Conservation (phyloP, 2,797 vertebrate genomes). For the Orestias chungarensis region DNA sequence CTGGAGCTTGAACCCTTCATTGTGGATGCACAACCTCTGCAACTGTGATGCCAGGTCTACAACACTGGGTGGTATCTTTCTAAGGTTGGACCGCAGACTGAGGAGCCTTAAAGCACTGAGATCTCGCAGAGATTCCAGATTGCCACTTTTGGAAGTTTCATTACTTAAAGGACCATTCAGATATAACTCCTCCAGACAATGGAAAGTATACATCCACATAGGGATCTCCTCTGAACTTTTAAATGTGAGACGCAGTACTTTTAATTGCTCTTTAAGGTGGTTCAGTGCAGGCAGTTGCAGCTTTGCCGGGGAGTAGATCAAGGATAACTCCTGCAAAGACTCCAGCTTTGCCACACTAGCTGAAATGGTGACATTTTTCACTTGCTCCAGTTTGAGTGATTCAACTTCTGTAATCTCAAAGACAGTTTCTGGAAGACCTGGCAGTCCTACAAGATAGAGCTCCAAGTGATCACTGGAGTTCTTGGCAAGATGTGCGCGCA, state of each 20-base stretch:
- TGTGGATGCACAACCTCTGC: slow-evolving; percentile 82
- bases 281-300: slow-evolving; percentile 83
- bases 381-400: slow-evolving; percentile 86
- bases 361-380: slow-evolving; percentile 84
- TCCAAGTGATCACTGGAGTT: slow-evolving; percentile 81
- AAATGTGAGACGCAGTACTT: slow-evolving; percentile 83
- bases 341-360: slow-evolving; percentile 79
- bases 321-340: slow-evolving; percentile 83
- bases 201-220: slow-evolving; percentile 86
- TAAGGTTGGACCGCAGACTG: slow-evolving; percentile 79
- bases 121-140: slow-evolving; percentile 84
- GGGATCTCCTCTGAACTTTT: slow-evolving; percentile 84
- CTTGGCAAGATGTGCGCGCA: slow-evolving; percentile 80
- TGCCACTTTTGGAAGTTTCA: slow-evolving; percentile 78
- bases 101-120: slow-evolving; percentile 85
- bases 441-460: slow-evolving; percentile 85
- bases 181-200: slow-evolving; percentile 86
- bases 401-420: slow-evolving; percentile 87
- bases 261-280: slow-evolving; percentile 83
- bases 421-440: slow-evolving; percentile 86
- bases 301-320: slow-evolving; percentile 83
- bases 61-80: slow-evolving; percentile 85
- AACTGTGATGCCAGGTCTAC: slow-evolving; percentile 82
- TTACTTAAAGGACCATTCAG: slow-evolving; percentile 81
- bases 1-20: slow-evolving; percentile 83